Evolutionary conservation across 2,888 invertebrate genomes (phyloP), one percentile per base, ranked within the genome.

Genomic region (Nycteola revayana): DNA sequence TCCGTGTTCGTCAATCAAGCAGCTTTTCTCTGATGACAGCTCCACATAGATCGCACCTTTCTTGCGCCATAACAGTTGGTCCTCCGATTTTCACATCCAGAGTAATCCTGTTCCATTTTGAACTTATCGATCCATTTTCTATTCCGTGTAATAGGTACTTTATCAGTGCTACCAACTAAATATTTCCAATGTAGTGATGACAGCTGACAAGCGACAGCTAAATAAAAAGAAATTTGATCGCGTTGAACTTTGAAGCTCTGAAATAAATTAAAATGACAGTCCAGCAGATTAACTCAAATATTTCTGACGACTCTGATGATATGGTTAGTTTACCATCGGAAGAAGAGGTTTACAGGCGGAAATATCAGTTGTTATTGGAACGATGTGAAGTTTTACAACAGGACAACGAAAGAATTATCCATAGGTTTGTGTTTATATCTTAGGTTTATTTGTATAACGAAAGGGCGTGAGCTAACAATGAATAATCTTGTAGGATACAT

Each of bases 311-410:
- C 73, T 86, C 85, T 23, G 86, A 87, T 78, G 87, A 87, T 85
- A 87, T 86, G 86, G 88, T 86, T 67, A 88, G 87, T 63, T 80
- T 85, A 78, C 85, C 86, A 60, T 79, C 84, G 34, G 92, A 93
- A 67, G 91, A 92, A 54, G 92, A 93, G 69, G 86, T 92, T 68
- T 93, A 94, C 71, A 93, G 93, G 63, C 91, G 92, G 71, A 94
- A 94, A 82, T 94, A 93, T 74, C 92, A 93, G 73, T 79, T 94
- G 58, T 77, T 94, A 37, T 75, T 93, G 48, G 93, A 94, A 70
- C 91, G 93, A 89, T 94, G 94, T 76, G 92, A 93, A 80, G 91
- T 92, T 54, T 84, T 94, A 52, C 94, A 94, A 68, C 93, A 94
- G 90, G 93, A 94, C 67, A 94, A 94, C 75, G 94, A 94, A 72